Evolutionary conservation across 2,888 invertebrate species (phyloP).

Genomic region (Pseudeuparius sepicola): DNA sequence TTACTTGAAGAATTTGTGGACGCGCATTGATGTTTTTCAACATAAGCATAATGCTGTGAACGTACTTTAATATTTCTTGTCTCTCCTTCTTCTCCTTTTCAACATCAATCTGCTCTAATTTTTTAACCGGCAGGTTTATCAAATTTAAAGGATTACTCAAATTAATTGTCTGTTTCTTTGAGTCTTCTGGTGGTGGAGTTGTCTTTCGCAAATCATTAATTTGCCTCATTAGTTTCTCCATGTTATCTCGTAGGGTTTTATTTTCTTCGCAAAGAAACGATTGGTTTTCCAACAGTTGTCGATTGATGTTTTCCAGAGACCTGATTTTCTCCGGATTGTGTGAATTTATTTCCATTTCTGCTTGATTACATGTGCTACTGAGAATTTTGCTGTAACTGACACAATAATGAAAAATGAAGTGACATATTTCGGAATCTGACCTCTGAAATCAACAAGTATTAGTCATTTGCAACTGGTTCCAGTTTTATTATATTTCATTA

Average conservation of each 20-base stretch:
- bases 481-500: too few relatives aligned
- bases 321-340: slow-evolving; percentile 1
- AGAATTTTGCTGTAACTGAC: too few relatives aligned
- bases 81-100: slow-evolving; percentile 20
- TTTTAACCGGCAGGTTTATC: slow-evolving; percentile 15
- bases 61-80: slow-evolving; percentile 22
- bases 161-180: too few relatives aligned
- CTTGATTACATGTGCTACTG: too few relatives aligned
- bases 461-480: too few relatives aligned
- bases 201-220: slow-evolving; percentile 20
- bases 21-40: slow-evolving; percentile 20
- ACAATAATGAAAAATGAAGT: too few relatives aligned
- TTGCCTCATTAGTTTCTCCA: slow-evolving; percentile 21
- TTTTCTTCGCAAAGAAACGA: slow-evolving; percentile 24
- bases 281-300: slow-evolving; percentile 24
- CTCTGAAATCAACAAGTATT: too few relatives aligned
- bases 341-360: too few relatives aligned
- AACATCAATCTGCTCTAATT: slow-evolving; percentile 14
- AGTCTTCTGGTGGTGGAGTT: slow-evolving; percentile 19
- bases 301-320: slow-evolving; percentile 19
- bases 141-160: slow-evolving; percentile 22
- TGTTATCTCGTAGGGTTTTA: slow-evolving; percentile 24
- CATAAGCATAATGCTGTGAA: slow-evolving; percentile 24
- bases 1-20: slow-evolving; percentile 23
- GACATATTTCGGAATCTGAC: too few relatives aligned